Evolutionary conservation across 2,888 invertebrate species (phyloP).

Genomic region (Noctua janthina): DNA sequence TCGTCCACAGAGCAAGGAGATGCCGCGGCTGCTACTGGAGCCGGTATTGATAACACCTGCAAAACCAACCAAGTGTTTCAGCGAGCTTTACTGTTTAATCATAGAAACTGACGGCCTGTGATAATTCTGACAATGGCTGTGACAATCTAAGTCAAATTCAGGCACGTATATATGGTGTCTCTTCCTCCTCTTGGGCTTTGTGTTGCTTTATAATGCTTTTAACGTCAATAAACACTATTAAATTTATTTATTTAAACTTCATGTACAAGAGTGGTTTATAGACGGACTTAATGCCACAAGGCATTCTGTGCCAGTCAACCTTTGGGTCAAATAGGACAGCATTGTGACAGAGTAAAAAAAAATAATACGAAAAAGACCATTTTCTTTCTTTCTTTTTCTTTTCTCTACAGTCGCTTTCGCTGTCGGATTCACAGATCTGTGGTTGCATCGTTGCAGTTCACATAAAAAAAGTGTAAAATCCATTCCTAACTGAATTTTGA

Average conservation of each 20-base stretch:
- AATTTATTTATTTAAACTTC: too few species aligned
- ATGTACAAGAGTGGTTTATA: too few species aligned
- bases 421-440: not conserved
- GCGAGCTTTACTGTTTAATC: not conserved
- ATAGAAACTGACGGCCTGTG: not conserved
- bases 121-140: not conserved
- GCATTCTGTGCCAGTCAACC: too few species aligned
- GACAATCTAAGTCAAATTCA: not conserved
- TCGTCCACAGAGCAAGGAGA: not conserved
- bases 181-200: not conserved
- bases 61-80: not conserved
- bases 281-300: too few species aligned
- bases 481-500: slow-evolving; percentile 13
- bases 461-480: not conserved
- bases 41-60: not conserved
- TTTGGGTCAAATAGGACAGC: too few species aligned
- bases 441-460: not conserved
- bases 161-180: not conserved
- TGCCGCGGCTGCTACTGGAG: not conserved
- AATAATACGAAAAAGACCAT: too few species aligned
- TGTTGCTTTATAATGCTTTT: too few species aligned
- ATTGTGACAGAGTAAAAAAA: too few species aligned
- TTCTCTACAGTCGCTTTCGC: too few species aligned
- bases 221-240: too few species aligned
- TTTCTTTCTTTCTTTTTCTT: too few species aligned